Percentiles rank a stretch among this genome's conserved stretches.
phyloP scores from a whole-genome alignment of 2,888 invertebrate species.

The Oasisia sp. region DNA sequence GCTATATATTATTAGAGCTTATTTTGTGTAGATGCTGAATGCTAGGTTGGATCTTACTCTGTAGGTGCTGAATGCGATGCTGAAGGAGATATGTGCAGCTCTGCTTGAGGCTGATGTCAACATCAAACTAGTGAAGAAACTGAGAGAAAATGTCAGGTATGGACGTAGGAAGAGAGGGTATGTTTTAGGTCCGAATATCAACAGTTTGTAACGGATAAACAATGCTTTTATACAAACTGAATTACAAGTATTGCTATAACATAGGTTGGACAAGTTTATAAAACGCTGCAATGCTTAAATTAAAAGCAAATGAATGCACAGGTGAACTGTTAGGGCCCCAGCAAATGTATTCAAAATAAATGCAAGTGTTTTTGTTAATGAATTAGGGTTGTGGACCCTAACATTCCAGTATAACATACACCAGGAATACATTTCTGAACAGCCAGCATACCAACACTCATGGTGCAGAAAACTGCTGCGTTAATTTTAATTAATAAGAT shows the following conservation, averaged over 20 bases:
- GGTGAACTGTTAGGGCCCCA: too few species aligned
- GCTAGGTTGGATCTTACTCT: constrained; percentile 30
- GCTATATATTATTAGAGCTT: not conserved
- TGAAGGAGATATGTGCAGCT: constrained; percentile 98
- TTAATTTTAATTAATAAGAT: not conserved
- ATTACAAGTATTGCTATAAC: too few species aligned
- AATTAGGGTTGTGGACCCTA: too few species aligned
- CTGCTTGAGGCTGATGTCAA: constrained; percentile 96
- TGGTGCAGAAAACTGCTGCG: too few species aligned
- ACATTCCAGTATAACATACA: too few species aligned
- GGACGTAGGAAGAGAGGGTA: not conserved
- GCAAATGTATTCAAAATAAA: too few species aligned
- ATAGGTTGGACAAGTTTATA: too few species aligned
- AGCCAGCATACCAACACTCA: too few species aligned
- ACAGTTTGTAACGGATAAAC: not conserved
- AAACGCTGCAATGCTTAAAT: not conserved
- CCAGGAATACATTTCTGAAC: too few species aligned
- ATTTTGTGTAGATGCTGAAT: not conserved
- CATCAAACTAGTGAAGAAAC: constrained; percentile 91
- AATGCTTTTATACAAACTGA: too few species aligned
- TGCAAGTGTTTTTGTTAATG: too few species aligned
- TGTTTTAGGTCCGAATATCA: not conserved
- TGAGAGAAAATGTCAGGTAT: constrained; percentile 92
- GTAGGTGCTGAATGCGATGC: constrained; percentile 97
- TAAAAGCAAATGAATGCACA: too few species aligned